Evolutionary conservation across 2,888 invertebrate species (phyloP).

Genomic region (Pterobdella sp.): DNA sequence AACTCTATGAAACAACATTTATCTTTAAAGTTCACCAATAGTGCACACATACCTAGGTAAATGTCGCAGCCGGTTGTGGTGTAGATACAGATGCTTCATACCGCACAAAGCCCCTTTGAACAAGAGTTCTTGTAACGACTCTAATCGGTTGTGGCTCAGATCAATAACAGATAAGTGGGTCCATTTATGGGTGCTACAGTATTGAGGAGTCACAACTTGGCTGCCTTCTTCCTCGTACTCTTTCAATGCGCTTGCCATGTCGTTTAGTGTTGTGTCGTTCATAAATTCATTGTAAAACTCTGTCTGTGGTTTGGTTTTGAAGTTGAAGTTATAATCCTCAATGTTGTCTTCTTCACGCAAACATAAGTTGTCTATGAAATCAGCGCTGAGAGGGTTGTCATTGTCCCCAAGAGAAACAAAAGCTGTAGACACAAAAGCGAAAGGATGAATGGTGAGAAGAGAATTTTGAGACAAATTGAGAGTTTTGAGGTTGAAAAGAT

Average conservation of each 20-base stretch:
- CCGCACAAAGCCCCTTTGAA: constrained; percentile 31
- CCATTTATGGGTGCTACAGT: constrained; percentile 30
- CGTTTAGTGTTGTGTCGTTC: too few relatives aligned
- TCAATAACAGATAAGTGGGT: constrained; percentile 32
- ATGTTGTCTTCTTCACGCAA: background rate
- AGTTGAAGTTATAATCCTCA: background rate
- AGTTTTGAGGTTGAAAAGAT: constrained; percentile 39
- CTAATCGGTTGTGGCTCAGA: constrained; percentile 34
- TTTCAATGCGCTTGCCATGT: background rate
- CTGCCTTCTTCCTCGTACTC: background rate
- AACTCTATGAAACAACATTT: too few relatives aligned
- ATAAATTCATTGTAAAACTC: too few relatives aligned
- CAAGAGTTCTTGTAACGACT: constrained; percentile 21
- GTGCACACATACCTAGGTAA: constrained; percentile 33
- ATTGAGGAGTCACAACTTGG: background rate
- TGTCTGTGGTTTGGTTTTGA: background rate
- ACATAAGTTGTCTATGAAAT: too few relatives aligned
- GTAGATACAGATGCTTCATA: constrained; percentile 29
- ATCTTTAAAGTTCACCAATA: too few relatives aligned
- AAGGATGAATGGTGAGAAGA: constrained; percentile 25
- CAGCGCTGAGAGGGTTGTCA: background rate
- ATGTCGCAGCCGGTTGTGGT: constrained; percentile 32
- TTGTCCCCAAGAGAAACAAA: background rate
- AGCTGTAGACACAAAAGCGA: constrained; percentile 22
- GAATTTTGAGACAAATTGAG: constrained; percentile 46